Evolutionary conservation across 2,797 vertebrate species (phyloP).

Genomic region (Threskiornis aethiopicus): DNA sequence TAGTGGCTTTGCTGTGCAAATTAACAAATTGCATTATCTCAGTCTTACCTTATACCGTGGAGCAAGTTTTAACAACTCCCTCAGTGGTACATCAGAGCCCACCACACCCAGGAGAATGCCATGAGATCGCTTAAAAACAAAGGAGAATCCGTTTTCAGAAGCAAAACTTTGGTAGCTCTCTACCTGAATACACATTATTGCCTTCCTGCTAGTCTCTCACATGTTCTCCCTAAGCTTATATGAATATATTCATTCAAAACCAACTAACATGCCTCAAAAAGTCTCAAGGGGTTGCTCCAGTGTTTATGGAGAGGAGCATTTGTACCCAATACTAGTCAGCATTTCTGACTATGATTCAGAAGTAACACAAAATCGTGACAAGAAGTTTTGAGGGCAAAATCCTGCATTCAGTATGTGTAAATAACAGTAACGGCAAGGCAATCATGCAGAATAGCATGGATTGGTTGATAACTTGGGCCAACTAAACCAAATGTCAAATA

Average conservation of each 20-base stretch:
- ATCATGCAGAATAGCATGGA: neutral
- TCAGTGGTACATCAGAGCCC: slow-evolving; percentile 92
- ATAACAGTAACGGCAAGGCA: neutral
- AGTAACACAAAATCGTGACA: neutral
- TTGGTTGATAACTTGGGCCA: neutral
- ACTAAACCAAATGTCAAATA: neutral
- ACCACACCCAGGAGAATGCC: slow-evolving; percentile 95
- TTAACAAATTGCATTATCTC: neutral
- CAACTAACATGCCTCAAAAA: neutral
- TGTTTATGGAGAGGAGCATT: neutral
- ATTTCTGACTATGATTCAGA: neutral
- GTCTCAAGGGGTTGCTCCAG: neutral
- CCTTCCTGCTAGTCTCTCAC: neutral
- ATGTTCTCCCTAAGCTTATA: neutral
- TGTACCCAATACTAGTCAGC: neutral
- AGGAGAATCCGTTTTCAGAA: slow-evolving; percentile 12
- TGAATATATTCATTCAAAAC: neutral
- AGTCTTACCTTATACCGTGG: slow-evolving; percentile 90
- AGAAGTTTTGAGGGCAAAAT: neutral
- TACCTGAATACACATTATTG: neutral
- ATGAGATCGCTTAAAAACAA: slow-evolving; percentile 84
- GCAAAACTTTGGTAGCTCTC: neutral
- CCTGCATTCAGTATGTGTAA: neutral
- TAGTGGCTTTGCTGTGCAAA: neutral
- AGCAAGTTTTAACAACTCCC: slow-evolving; percentile 90